Evolutionary conservation across 2,797 vertebrate genomes (phyloP).

Genomic region (Neosilurus hyrtlii): DNA sequence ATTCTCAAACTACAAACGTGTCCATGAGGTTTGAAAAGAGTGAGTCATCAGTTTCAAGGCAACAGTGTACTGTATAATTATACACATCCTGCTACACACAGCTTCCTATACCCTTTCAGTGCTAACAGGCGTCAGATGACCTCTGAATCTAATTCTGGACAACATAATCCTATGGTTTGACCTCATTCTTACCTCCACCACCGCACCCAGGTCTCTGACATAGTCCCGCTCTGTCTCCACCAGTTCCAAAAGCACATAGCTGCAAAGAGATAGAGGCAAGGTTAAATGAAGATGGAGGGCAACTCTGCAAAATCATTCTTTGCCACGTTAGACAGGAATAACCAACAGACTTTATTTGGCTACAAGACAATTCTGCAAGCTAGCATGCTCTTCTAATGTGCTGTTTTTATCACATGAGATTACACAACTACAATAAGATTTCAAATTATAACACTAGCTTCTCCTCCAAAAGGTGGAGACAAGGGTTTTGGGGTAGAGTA

Average conservation of each 20-base stretch:
- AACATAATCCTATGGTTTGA: neutral
- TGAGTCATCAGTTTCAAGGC: slow-evolving; percentile 15
- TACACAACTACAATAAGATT: neutral
- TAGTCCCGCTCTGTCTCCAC: slow-evolving; percentile 97
- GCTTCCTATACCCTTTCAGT: neutral
- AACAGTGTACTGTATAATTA: slow-evolving; percentile 25
- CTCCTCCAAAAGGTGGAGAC: neutral
- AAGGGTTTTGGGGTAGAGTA: neutral
- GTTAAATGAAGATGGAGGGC: neutral
- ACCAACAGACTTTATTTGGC: neutral
- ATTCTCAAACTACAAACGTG: neutral
- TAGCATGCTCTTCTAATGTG: neutral
- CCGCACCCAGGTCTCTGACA: slow-evolving; percentile 90
- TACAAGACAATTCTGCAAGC: neutral
- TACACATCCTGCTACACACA: slow-evolving; percentile 1
- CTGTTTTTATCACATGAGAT: neutral
- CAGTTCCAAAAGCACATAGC: slow-evolving; percentile 94
- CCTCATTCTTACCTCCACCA: slow-evolving; percentile 84
- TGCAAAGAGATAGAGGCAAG: slow-evolving; percentile 60
- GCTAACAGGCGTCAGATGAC: neutral
- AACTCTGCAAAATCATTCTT: neutral
- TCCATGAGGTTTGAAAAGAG: slow-evolving; percentile 3
- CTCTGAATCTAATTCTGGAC: neutral
- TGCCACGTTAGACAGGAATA: neutral
- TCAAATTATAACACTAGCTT: no score